Base-by-base conservation (phyloP, 2,113 vertebrate genomes). In the Cyrtonyx montezumae region DNA sequence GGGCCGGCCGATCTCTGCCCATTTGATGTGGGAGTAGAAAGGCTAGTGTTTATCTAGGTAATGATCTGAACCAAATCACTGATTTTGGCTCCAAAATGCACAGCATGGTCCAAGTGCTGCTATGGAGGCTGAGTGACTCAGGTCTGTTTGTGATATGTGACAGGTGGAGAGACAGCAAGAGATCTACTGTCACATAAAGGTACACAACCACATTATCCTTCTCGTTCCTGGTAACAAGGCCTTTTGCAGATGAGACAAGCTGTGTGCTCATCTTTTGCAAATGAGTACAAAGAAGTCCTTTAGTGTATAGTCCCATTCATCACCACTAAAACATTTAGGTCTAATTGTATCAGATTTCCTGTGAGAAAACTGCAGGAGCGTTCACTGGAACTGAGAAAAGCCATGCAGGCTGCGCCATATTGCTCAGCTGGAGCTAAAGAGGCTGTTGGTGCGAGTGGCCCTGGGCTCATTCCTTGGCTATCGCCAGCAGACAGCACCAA, bases 201-300 rank as follows among this genome's bases (percentile, higher is more conserved):
- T 25, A 65, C 11, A 49, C 1, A 1, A 37, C 48, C n/a, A 5
- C 1, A 0, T 67, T 48, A n/a, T 0, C 1, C 20, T 53, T 59
- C 30, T 9, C 36, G 9, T 34, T 71, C n/a, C 55, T 15, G 20
- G 36, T 61, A 55, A 22, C 4, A 7, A 22, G 11, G 37, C 40
- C 49, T 67, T 53, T 43, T 73, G 53, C 6, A 7, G n/a, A 34
- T 65, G 71, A 82, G 46, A 68, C 40, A 55, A 63, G 14, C 51
- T 68, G 46, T 2, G 8, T 25, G 25, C 17, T 23, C 20, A 75
- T 36, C 2, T 17, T 19, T 9, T 73, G 34, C 46, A 56, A 36
- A 77, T 61, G 23, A 40, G 49, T 58, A 15, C 32, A 45, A 80
- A 56, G n/a, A 45, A 66, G n/a, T 62, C 68, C 45, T 48, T 34